Percentiles rank a stretch among this genome's conserved stretches.
Conservation (phyloP, 2,797 vertebrate species). For the Sandelia bainsii region DNA sequence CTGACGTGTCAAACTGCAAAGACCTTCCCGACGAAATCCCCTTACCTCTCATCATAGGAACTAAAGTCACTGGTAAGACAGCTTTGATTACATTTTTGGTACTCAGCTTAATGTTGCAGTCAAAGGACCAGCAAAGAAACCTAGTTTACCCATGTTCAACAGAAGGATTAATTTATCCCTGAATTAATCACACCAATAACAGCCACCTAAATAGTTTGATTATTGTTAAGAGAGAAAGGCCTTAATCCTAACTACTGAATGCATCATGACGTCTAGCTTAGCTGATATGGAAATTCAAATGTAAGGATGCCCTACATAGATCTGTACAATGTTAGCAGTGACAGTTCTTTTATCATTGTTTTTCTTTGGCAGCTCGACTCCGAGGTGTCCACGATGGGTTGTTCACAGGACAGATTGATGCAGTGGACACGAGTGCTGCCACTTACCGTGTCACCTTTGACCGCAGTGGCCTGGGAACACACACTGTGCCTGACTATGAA, state of each 20-base stretch:
- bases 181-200: no score
- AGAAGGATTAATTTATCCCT: not conserved
- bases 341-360: not conserved
- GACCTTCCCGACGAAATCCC: conserved; percentile 99
- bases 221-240: not conserved
- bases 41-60: conserved; percentile 96
- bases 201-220: not conserved
- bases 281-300: not conserved
- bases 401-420: conserved; percentile 98
- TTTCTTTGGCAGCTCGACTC: conserved; percentile 88
- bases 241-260: no score
- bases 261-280: no score
- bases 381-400: conserved; percentile 96
- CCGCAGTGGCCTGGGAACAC: conserved; percentile 95
- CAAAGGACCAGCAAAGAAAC: not conserved
- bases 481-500: conserved; percentile 99
- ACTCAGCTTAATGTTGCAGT: not conserved
- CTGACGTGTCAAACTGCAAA: conserved; percentile 96
- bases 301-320: not conserved
- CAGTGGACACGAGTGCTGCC: conserved; percentile 96
- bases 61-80: conserved; percentile 92
- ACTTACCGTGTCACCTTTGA: conserved; percentile 99
- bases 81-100: not conserved
- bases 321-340: not conserved
- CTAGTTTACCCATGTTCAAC: not conserved